Conservation (phyloP, 2,888 invertebrate genomes). For the Ligdia adustata region DNA sequence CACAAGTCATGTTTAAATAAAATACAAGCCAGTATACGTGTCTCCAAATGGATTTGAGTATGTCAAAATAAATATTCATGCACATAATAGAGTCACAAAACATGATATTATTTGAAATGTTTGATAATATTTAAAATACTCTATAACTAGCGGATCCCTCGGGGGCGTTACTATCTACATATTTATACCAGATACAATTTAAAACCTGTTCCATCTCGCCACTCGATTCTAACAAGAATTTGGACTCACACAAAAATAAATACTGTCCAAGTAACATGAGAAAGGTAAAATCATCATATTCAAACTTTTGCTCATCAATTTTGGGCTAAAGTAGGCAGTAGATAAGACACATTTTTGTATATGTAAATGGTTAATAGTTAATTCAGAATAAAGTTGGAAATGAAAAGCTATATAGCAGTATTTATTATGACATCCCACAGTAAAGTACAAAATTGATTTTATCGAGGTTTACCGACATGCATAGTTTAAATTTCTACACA, state of each 20-base stretch:
- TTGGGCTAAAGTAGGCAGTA: constrained; percentile 53
- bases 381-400: constrained; percentile 60
- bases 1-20: constrained; percentile 7
- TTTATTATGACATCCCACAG: constrained; percentile 79
- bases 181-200: constrained; percentile 73
- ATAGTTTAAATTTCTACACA: constrained; percentile 63
- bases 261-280: constrained; percentile 79
- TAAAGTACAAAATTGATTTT: constrained; percentile 81
- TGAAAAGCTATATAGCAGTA: constrained; percentile 71
- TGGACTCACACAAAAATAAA: constrained; percentile 79
- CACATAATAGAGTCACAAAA: constrained; percentile 37
- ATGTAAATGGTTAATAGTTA: constrained; percentile 52
- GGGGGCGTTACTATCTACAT: constrained; percentile 76
- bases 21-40: constrained; percentile 6
- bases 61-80: constrained; percentile 26
- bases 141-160: constrained; percentile 65
- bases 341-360: constrained; percentile 63
- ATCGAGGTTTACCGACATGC: constrained; percentile 64
- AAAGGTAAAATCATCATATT: constrained; percentile 69
- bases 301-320: constrained; percentile 57
- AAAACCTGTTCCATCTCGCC: constrained; percentile 73
- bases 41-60: constrained; percentile 19
- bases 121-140: constrained; percentile 63
- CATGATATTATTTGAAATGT: constrained; percentile 57
- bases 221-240: constrained; percentile 80